Evolutionary conservation across 2,113 vertebrate species (phyloP), one percentile per base, ranked within the genome.

Genomic region (Ivindomyrus marchei): DNA sequence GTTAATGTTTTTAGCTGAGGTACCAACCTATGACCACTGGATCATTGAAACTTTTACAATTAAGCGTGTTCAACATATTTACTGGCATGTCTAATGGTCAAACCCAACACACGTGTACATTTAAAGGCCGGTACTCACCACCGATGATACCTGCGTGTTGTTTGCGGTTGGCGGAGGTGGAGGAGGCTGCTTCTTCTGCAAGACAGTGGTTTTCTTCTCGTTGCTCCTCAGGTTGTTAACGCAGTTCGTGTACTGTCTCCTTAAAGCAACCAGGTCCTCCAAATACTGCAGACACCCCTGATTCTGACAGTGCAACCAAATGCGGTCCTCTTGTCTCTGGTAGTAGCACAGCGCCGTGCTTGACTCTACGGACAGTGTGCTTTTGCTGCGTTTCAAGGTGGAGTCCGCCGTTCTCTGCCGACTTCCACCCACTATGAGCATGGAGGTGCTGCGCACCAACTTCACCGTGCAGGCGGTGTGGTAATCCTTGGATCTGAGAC

Each of bases 261-360:
- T 96, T 93, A 99, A 93, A 24, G 97, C 97, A 91, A 98, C 96
- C 24, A 99, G 95, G 4, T 98, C 98, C 92, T 98, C 97, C 84
- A 99, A 94, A 91, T 99, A 99, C 91, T 98, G 97, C 56, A 99
- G 92, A 84, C 97, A 99, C 93, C 98, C 96, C 92, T 98, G 98
- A 56, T 98, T 96, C 93, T 97, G 98, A 0, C 97, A 96, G 90
- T 96, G 96, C 92, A 98, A 94, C 98, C 98, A 99, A 0, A 97
- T 95, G 27, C 94, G 93, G 92, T 99, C 98, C 90, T 98, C 98
- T 6, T 97, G 97, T 86, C 95, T 97, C 92, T 96, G 94, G 89
- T 97, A 96, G 89, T 95, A 95, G 90, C 94, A 95, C 80, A 95
- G 85, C 24, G 94, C 94, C 0, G 88, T 92, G 77, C 93, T 92